These are phyloP conservation scores for Eriocheir sinensis DNA, from an alignment of 1,140 invertebrate species.

Conservation along the genomic window DNA sequence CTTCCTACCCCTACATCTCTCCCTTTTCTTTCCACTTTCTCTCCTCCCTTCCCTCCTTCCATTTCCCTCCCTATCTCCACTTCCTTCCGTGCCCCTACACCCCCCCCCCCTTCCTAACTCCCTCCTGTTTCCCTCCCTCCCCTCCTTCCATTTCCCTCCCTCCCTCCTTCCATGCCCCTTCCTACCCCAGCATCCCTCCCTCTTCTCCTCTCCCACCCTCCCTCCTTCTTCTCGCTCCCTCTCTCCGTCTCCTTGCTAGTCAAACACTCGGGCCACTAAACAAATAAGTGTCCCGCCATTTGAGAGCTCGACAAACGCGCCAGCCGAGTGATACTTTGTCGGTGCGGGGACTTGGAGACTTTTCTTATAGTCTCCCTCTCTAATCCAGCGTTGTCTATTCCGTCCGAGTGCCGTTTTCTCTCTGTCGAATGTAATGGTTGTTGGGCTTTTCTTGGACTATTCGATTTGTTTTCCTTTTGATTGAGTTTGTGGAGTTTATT, in stretches of 20 bases:
- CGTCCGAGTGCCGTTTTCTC: no score
- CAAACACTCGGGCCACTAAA: not conserved
- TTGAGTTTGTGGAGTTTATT: no score
- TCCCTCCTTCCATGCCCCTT: not conserved
- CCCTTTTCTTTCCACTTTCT: not conserved
- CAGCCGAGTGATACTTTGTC: not conserved
- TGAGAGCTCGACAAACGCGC: not conserved
- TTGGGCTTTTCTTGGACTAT: no score
- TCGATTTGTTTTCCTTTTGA: no score
- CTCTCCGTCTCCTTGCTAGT: slow-evolving; percentile 8
- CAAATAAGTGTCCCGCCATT: not conserved
- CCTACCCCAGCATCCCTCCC: not conserved
- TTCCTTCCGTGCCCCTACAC: not conserved
- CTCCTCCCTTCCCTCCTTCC: not conserved
- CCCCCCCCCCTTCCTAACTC: not conserved
- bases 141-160: not conserved
- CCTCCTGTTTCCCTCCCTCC: not conserved
- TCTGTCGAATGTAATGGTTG: no score
- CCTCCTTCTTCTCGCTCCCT: not conserved
- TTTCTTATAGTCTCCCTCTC: not conserved
- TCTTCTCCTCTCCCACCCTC: slow-evolving; percentile 23
- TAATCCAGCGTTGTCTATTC: not conserved
- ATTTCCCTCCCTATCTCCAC: not conserved
- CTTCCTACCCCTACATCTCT: no score
- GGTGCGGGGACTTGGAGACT: not conserved